Conservation (phyloP, 2,888 invertebrate genomes). For the Adelphocoris suturalis region DNA sequence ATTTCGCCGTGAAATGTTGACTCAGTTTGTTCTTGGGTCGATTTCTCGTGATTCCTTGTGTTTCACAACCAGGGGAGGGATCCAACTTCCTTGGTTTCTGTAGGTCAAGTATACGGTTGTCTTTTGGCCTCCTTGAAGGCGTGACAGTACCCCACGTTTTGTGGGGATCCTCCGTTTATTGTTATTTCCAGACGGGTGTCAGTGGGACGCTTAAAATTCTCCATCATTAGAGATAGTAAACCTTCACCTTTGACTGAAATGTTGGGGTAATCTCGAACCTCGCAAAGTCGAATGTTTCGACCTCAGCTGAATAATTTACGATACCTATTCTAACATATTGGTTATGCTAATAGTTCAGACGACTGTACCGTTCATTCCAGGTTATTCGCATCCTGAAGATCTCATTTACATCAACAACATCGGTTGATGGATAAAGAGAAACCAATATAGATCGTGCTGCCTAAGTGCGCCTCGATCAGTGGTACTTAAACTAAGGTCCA, state of each 20-base stretch:
- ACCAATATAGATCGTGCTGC: too few species aligned
- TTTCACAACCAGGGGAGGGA: not conserved
- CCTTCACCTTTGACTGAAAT: not conserved
- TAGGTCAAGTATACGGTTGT: conserved; percentile 17
- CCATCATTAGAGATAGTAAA: not conserved
- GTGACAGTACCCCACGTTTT: conserved; percentile 36
- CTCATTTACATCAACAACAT: too few species aligned
- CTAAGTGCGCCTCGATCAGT: too few species aligned
- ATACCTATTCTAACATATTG: too few species aligned
- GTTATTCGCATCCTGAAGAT: too few species aligned
- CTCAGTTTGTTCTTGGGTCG: conserved; percentile 29
- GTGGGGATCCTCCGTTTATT: conserved; percentile 4
- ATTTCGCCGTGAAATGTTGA: conserved; percentile 30
- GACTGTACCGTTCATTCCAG: too few species aligned
- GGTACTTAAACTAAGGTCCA: too few species aligned
- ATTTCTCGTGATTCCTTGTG: conserved; percentile 30
- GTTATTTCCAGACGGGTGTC: not conserved
- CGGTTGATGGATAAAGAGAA: too few species aligned
- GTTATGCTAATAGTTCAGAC: too few species aligned
- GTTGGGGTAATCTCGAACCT: not conserved
- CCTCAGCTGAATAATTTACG: not conserved
- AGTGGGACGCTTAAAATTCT: not conserved
- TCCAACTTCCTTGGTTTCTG: conserved; percentile 39
- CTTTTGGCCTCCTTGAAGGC: conserved; percentile 29
- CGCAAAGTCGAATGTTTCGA: not conserved